These are phyloP conservation scores for Syritta pipiens DNA, from an alignment of 2,888 invertebrate species.

Conservation along the genomic window DNA sequence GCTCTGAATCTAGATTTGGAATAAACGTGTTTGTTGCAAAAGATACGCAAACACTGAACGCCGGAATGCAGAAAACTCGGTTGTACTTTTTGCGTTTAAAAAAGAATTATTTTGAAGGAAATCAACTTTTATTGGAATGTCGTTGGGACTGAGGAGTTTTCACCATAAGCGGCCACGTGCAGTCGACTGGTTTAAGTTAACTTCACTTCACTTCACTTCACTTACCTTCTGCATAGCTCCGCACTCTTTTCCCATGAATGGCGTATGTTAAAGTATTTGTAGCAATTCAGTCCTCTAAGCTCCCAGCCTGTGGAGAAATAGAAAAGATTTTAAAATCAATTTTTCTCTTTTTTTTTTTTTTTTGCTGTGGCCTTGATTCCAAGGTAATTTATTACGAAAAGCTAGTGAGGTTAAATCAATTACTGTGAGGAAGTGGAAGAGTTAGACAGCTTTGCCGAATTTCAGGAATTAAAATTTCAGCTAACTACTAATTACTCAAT, in stretches of 20 bases:
- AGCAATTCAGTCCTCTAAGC: slow-evolving; percentile 93
- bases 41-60: neutral
- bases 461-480: slow-evolving; percentile 10
- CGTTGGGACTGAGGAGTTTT: slow-evolving; percentile 21
- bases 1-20: slow-evolving; percentile 32
- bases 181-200: slow-evolving; percentile 34
- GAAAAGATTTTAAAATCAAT: no score
- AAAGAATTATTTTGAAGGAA: slow-evolving; percentile 44
- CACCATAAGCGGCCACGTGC: slow-evolving; percentile 37
- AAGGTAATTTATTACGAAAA: neutral
- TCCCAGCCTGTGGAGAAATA: slow-evolving; percentile 91
- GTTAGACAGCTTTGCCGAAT: neutral
- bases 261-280: slow-evolving; percentile 96
- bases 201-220: no score
- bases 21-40: slow-evolving; percentile 4
- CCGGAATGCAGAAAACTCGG: slow-evolving; percentile 15
- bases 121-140: slow-evolving; percentile 54
- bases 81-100: neutral
- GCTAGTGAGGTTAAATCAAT: no score
- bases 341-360: no score
- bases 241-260: slow-evolving; percentile 98
- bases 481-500: slow-evolving; percentile 14
- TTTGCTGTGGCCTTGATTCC: neutral
- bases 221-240: slow-evolving; percentile 95
- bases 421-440: no score